These are phyloP conservation scores for Marronus borbonicus DNA, from an alignment of 2,888 invertebrate genomes.

Conservation along the genomic window DNA sequence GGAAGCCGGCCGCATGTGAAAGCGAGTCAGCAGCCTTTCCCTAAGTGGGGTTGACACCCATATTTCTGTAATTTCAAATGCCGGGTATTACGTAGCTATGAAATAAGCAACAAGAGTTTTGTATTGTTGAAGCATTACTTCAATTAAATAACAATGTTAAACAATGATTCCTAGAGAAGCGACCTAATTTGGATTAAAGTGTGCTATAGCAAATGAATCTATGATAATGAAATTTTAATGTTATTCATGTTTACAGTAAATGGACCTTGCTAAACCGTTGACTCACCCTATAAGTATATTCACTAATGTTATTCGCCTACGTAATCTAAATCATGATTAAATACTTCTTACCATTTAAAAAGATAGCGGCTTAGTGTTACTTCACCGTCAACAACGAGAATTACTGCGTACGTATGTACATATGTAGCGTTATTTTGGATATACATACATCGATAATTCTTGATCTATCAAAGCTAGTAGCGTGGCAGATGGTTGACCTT, in stretches of 20 bases:
- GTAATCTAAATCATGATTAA: constrained; percentile 13
- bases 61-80: too few species aligned
- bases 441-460: constrained; percentile 2
- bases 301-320: neutral
- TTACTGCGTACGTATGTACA: neutral
- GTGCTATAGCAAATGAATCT: neutral
- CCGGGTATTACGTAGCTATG: too few species aligned
- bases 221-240: neutral
- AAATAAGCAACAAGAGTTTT: too few species aligned
- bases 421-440: neutral
- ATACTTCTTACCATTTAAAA: constrained; percentile 15
- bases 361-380: constrained; percentile 9
- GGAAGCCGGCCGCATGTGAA: too few species aligned
- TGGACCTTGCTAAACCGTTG: too few species aligned
- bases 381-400: constrained; percentile 29
- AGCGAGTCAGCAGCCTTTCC: too few species aligned
- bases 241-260: neutral
- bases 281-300: neutral
- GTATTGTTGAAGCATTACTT: too few species aligned
- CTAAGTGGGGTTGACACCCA: too few species aligned
- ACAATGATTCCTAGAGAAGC: too few species aligned
- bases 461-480: constrained; percentile 9
- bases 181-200: too few species aligned
- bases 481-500: constrained; percentile 29
- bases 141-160: too few species aligned